Conservation (phyloP, 2,113 vertebrate genomes). For the Myrmophylax atrothorax region DNA sequence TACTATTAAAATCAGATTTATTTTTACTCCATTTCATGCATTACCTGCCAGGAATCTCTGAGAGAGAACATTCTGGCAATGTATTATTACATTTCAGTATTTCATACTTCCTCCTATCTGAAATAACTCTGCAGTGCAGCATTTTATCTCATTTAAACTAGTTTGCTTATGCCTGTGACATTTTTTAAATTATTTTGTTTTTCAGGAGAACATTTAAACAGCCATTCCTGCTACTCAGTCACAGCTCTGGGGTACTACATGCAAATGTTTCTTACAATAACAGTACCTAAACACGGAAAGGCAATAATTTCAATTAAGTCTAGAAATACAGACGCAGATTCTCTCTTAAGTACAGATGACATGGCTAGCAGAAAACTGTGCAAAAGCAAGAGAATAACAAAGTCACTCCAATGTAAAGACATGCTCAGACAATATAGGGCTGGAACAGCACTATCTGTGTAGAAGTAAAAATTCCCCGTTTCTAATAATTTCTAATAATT, state of each 20-base stretch:
- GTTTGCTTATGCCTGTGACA: neutral
- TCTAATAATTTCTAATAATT: neutral
- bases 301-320: neutral
- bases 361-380: neutral
- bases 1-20: neutral
- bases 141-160: slow-evolving; percentile 5
- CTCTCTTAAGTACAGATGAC: neutral
- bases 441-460: neutral
- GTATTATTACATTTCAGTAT: neutral
- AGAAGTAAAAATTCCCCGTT: neutral
- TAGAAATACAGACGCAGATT: neutral
- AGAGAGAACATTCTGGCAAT: neutral
- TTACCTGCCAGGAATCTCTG: neutral
- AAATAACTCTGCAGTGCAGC: slow-evolving; percentile 1
- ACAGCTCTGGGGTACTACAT: neutral
- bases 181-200: neutral
- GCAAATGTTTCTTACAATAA: neutral
- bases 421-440: neutral
- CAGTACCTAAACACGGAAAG: neutral
- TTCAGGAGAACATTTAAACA: neutral
- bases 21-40: neutral
- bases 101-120: neutral
- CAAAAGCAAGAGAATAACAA: neutral
- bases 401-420: neutral
- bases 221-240: neutral